A percentile compares a stretch with the other conserved stretches of the same genome.
Conservation (phyloP, 2,888 invertebrate genomes). For the Lepidonotus clava region DNA sequence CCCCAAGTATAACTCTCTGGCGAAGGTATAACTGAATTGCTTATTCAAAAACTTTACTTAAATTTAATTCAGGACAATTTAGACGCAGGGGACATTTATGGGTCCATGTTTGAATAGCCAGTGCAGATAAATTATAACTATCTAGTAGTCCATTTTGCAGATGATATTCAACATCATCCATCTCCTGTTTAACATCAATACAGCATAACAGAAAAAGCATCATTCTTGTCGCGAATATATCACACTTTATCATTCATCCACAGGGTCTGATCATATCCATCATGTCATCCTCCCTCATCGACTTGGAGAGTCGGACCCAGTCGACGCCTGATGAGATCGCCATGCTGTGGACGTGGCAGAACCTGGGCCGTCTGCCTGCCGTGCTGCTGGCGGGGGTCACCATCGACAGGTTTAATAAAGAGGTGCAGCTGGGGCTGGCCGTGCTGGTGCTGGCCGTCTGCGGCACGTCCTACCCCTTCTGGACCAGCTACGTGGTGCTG, state of each 20-base stretch:
- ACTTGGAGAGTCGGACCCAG: not conserved
- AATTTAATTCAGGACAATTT: too few species aligned
- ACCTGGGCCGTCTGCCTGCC: slow-evolving; percentile 4
- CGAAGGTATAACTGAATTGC: too few species aligned
- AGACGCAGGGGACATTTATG: too few species aligned
- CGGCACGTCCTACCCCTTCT: not conserved
- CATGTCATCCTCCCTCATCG: not conserved
- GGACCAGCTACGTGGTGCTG: not conserved
- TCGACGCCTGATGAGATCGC: not conserved
- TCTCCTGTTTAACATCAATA: not conserved
- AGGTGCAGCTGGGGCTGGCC: not conserved
- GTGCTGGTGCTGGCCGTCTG: not conserved
- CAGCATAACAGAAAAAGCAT: too few species aligned
- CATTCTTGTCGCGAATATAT: not conserved
- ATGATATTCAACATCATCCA: not conserved
- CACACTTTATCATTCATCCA: not conserved
- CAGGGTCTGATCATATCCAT: not conserved
- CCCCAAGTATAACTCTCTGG: too few species aligned
- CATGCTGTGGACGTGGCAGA: not conserved
- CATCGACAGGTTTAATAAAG: slow-evolving; percentile 10
- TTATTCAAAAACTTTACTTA: too few species aligned
- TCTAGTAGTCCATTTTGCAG: not conserved
- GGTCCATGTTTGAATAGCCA: not conserved
- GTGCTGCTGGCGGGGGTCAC: not conserved
- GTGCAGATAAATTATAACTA: not conserved